Evolutionary conservation across 2,113 vertebrate genomes (phyloP), one percentile per base, ranked within the genome.

Genomic region (Arizona elegans): DNA sequence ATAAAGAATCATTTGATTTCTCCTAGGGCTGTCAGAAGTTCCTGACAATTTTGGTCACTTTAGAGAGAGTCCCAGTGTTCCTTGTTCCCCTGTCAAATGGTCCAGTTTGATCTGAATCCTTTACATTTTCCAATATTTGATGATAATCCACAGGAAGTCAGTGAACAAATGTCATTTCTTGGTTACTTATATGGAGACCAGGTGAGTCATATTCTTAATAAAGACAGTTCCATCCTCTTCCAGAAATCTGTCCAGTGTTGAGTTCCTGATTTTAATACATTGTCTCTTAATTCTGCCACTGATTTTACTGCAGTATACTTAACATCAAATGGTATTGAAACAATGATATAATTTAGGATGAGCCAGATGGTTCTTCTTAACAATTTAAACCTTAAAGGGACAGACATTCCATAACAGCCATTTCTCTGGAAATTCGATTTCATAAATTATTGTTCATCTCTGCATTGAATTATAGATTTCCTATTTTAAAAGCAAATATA

Each of bases 401-500:
- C n/a, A 59, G 47, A 29, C 8, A 62, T 86, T 43, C 21, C 47
- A 65, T 90, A 93, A 90, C 24, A 90, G 56, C 33, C 54, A 87
- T 93, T 90, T 56, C 86, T 93, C 89, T 90, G 10, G 23, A 87
- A 90, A 93, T 47, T 43, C 58, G 19, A 86, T 43, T 90, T 81
- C 62, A 65, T 90, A 93, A 86, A 65, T 90, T 56, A 50, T 54
- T 19, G 17, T n/a, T 89, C 19, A 62, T 62, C 75, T 90, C 17
- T 43, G 6, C 23, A 89, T 52, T 15, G 19, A 87, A 33, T 81
- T 13, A 10, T 29, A 26, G 26, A 33, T 24, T n/a, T 90, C 1
- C 53, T 70, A 70, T 88, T 62, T 92, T 91, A 90, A 70, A 26
- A 94, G 54, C 86, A 91, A 65, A 29, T 86, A 89, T 92, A 91